Conservation (phyloP, 2,797 vertebrate genomes). For the Zalophus californianus region DNA sequence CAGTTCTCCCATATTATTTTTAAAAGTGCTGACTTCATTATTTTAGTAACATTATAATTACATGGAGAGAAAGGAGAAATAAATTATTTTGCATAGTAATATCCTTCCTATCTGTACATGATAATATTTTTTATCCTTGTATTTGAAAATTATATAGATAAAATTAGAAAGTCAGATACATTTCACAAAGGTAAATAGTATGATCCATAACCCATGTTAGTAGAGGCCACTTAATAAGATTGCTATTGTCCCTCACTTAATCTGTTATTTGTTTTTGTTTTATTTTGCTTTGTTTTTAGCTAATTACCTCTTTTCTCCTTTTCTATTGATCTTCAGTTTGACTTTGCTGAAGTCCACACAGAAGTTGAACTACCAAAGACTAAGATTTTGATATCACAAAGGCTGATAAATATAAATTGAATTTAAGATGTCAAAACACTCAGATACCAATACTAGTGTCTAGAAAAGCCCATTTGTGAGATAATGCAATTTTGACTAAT, state of each 20-base stretch:
- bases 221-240: neutral
- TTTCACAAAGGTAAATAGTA: neutral
- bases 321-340: neutral
- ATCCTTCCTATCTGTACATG: neutral
- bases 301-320: neutral
- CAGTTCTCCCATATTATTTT: neutral
- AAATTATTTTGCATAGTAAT: neutral
- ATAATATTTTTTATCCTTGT: neutral
- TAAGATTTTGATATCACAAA: neutral
- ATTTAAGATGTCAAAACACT: neutral
- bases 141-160: conserved; percentile 31
- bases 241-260: neutral
- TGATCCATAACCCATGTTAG: neutral
- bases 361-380: neutral
- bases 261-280: neutral
- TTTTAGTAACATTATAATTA: conserved; percentile 17
- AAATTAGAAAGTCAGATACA: neutral
- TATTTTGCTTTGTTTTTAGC: neutral
- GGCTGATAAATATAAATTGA: neutral
- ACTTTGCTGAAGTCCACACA: neutral
- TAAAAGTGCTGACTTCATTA: neutral
- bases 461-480: neutral
- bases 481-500: neutral
- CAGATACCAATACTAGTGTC: neutral
- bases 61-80: neutral